Base-by-base conservation (phyloP, 2,113 vertebrate genomes). In the Alosa alosa region DNA sequence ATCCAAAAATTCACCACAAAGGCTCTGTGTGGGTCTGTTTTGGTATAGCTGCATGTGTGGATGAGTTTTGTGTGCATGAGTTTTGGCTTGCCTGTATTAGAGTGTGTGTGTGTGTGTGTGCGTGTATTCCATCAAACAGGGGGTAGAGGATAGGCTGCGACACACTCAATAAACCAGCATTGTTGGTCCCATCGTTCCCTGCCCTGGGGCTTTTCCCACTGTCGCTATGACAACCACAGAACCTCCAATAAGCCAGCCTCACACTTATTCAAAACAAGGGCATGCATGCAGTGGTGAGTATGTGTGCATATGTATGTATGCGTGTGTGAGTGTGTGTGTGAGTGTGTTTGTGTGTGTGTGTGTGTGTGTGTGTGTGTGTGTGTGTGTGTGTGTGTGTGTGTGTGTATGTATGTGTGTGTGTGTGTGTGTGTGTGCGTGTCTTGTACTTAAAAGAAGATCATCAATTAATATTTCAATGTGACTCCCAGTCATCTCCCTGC, bases 151-250 rank as follows among this genome's bases (percentile, higher is more conserved):
- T 83, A 3, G 41, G 60, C 72, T 72, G 64, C 31, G 47, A 68
- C 36, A 18, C 18, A 64, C 85, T 75, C 84, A 85, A 68, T 47
- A 81, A 85, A 75, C 20, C 46, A 49, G 3, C 72, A 85, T 36
- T 86, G 72, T 31, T 82, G 50, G 10, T 75, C 39, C 81, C 6
- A 20, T 84, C 82, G 4, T 50, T 85, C 84, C 36, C 52, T 81
- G 75, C 84, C 84, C 39, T 82, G 7, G 82, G 87, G 87, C 82
- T 82, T 88, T 85, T 84, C 85, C 84, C 50, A 81, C 41, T 72
- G 50, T 89, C 81, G n/a, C 84, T 25, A 86, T 75, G 45, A 81
- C 47, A 88, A 87, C 52, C 11, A 78, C 72, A 78, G 72, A 78
- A 78, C 31, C 72, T 39, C 25, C 72, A 78, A 39, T 78, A 36